Evolutionary conservation across 1,140 invertebrate species (phyloP), one percentile per base, ranked within the genome.

Genomic region (Dysdera silvatica): DNA sequence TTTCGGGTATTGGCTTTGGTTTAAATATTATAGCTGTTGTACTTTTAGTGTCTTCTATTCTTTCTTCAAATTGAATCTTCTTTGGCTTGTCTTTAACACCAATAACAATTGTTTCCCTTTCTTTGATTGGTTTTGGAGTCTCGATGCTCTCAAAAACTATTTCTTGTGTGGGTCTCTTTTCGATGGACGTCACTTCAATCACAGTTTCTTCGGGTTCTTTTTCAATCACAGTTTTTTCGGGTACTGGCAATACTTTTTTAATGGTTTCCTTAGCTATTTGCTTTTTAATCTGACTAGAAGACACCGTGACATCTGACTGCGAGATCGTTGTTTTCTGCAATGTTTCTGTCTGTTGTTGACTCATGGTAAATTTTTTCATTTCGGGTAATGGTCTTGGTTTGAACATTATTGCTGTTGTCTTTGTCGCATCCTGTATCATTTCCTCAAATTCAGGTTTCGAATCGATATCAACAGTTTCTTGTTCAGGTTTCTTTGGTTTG

Each of bases 191-290:
- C 29, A 66, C 53, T 60, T 70, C 33, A 65, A 40, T 56, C 53
- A 62, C 37, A 45, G 54, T 29, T 41, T 32, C 35, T 58, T 55
- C 23, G 32, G 65, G 60, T 54, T 68, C 52, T 47, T 63, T 57
- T n/a, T 59, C 57, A 24, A 49, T 43, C 45, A 55, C 48, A 14
- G 33, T 57, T 66, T 37, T 18, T 49, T 61, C 58, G 28, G 41
- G 12, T 35, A 24, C 52, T 65, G 49, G 28, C 57, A 16, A 33
- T 35, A 56, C 65, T 48, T 33, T 66, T 26, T 40, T 45, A 32
- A 53, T 54, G 48, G 45, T 65, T 60, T 52, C 43, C n/a, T 47
- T 66, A 31, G 67, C 57, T 14, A 52, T 78, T 43, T 55, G 33
- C 49, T 41, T 67, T 43, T 33, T 54, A n/a, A n/a, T n/a, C n/a